A percentile compares a stretch with the other conserved stretches of the same genome.
Evolutionary conservation across 2,113 vertebrate species (phyloP).

Genomic region (Brachirus orientalis): DNA sequence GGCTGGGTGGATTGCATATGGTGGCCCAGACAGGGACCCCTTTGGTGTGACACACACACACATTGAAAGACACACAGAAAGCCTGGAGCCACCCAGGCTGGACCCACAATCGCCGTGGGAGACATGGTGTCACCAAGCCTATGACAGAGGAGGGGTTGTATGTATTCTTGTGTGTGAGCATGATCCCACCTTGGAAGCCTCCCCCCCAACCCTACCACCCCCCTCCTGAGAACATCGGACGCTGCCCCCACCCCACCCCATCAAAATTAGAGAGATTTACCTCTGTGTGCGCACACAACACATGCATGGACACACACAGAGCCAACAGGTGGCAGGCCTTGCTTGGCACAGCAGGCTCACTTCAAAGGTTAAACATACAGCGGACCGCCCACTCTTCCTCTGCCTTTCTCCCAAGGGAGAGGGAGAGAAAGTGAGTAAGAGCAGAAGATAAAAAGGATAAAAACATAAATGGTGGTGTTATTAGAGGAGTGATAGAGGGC

Average conservation of each 20-base stretch:
- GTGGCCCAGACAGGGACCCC: conserved; percentile 76
- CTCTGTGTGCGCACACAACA: conserved; percentile 65
- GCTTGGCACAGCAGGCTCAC: conserved; percentile 75
- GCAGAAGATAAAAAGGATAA: conserved; percentile 52
- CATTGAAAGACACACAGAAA: conserved; percentile 69
- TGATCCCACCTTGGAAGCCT: conserved; percentile 68
- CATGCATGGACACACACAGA: conserved; percentile 59
- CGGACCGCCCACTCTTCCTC: conserved; percentile 57
- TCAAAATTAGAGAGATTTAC: conserved; percentile 83
- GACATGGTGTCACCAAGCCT: conserved; percentile 80
- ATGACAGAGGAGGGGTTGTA: conserved; percentile 68
- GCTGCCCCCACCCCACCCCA: conserved; percentile 67
- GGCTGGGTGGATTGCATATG: conserved; percentile 81
- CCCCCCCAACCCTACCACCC: conserved; percentile 8
- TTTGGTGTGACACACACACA: conserved; percentile 58
- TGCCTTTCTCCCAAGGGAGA: conserved; percentile 60
- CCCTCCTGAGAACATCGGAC: conserved; percentile 67
- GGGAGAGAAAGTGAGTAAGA: conserved; percentile 51
- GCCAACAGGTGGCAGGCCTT: conserved; percentile 83
- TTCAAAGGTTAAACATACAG: conserved; percentile 80
- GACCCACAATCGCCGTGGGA: conserved; percentile 75
- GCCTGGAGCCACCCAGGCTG: conserved; percentile 81
- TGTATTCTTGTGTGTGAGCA: conserved; percentile 60
- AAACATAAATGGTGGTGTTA: conserved; percentile 54
- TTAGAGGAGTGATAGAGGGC: conserved; percentile 17